phyloP scores from a whole-genome alignment of 2,113 vertebrate species.

The Chrysochloris asiatica region DNA sequence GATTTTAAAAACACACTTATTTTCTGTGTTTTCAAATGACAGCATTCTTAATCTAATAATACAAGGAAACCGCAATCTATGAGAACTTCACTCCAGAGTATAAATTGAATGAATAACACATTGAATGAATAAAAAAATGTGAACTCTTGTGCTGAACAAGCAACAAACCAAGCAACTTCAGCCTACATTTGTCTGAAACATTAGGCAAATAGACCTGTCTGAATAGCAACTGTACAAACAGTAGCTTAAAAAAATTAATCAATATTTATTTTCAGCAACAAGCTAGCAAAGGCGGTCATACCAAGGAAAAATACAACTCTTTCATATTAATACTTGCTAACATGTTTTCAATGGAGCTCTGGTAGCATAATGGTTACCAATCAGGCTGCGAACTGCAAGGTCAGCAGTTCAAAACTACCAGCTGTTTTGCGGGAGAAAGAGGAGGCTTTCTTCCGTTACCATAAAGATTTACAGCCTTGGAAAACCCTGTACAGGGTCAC shows the following conservation, averaged over 20 bases:
- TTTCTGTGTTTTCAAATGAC: not conserved
- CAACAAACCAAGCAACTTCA: not conserved
- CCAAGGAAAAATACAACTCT: not conserved
- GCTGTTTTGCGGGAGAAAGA: no score
- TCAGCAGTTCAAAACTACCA: no score
- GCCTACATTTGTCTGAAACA: not conserved
- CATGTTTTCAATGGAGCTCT: no score
- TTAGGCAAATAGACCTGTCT: not conserved
- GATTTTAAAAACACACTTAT: conserved; percentile 18
- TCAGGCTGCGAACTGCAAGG: no score
- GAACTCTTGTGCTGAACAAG: not conserved
- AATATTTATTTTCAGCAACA: not conserved
- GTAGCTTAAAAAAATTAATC: conserved; percentile 36
- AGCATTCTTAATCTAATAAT: not conserved
- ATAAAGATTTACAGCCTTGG: no score
- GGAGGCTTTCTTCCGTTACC: no score
- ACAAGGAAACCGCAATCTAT: not conserved
- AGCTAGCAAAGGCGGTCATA: not conserved
- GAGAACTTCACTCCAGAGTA: not conserved
- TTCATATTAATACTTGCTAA: not conserved
- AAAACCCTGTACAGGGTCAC: no score
- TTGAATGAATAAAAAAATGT: not conserved
- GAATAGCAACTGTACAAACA: not conserved
- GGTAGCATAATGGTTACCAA: no score
- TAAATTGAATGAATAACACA: not conserved